These are phyloP conservation scores for Caenorhabditis briggsae DNA, from an alignment of 1,140 invertebrate species.

Conservation along the genomic window DNA sequence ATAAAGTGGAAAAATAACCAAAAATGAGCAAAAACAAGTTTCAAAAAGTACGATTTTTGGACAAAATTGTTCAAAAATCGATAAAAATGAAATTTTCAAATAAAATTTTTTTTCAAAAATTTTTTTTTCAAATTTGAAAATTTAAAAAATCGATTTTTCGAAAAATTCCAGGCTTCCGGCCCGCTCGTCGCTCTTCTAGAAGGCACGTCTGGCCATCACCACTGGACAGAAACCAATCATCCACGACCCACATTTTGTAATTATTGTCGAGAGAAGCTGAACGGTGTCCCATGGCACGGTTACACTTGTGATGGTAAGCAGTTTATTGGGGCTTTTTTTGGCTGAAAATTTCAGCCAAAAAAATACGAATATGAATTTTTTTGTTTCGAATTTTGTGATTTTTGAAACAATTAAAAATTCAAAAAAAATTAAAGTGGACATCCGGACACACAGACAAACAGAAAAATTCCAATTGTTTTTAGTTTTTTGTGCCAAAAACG, in stretches of 20 bases:
- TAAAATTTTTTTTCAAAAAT: too few relatives aligned
- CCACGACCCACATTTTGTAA: constrained; percentile 92
- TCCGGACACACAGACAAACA: not conserved
- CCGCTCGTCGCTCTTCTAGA: constrained; percentile 28
- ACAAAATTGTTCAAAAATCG: too few relatives aligned
- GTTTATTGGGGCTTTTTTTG: not conserved
- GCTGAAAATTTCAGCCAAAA: not conserved
- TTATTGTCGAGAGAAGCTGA: constrained; percentile 91
- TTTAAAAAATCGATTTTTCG: not conserved
- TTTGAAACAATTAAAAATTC: not conserved
- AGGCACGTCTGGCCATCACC: constrained; percentile 44
- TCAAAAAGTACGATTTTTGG: too few relatives aligned
- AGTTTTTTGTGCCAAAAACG: too few relatives aligned
- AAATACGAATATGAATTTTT: constrained; percentile 4
- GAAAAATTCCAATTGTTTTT: too few relatives aligned
- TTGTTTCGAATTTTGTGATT: not conserved
- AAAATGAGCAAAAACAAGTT: too few relatives aligned
- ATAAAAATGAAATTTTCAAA: too few relatives aligned
- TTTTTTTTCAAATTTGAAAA: too few relatives aligned
- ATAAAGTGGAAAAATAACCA: too few relatives aligned
- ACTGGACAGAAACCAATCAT: constrained; percentile 50
- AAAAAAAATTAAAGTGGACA: constrained; percentile 14
- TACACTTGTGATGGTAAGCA: constrained; percentile 88
- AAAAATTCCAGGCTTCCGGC: constrained; percentile 8
- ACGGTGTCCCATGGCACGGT: constrained; percentile 91